Evolutionary conservation across 2,888 invertebrate genomes (phyloP), one percentile per base, ranked within the genome.

Genomic region (Polydrusus tereticollis): DNA sequence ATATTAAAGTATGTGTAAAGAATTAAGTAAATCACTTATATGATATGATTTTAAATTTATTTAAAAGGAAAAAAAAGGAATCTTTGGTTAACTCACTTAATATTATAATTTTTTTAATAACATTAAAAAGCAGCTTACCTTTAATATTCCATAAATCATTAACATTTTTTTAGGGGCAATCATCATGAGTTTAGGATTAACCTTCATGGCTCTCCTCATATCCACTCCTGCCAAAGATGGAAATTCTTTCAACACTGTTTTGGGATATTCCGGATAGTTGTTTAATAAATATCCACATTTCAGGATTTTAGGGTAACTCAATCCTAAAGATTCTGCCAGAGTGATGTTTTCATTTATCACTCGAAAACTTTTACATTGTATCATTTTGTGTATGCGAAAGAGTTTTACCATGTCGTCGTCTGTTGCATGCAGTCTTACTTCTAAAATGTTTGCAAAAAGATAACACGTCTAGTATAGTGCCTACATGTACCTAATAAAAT

Each of bases 181-280:
- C 85, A 89, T 90, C 58, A 92, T 82, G 75, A 93, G 87, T 75
- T 89, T 90, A 10, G 93, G 93, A 78, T 89, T 87, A 18, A 81
- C 82, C 78, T 82, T 85, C 36, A 91, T 86, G 33, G 88, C 87
- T 12, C 87, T 86, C 67, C 85, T 84, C 55, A 92, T 87, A 76
- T 90, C 87, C 1, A 88, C 78, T 0, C 89, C 90, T 60, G 87
- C 88, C 36, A 91, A 82, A 0, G 83, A 84, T 1, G 85, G 83
- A 47, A 92, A 87, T 80, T 88, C 87, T 5, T 85, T 82, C 1
- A 92, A 78, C 41, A 92, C 88, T 12, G 87, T 84, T 69, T 85
- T 85, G 0, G 90, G 86, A 76, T 91, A 89, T 1, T 88, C 82
- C 0, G 91, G 90, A 80, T 90, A 89, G 0, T 86, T 85, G 59